Base-by-base conservation (phyloP, 2,888 invertebrate species). In the Dioctria linearis region DNA sequence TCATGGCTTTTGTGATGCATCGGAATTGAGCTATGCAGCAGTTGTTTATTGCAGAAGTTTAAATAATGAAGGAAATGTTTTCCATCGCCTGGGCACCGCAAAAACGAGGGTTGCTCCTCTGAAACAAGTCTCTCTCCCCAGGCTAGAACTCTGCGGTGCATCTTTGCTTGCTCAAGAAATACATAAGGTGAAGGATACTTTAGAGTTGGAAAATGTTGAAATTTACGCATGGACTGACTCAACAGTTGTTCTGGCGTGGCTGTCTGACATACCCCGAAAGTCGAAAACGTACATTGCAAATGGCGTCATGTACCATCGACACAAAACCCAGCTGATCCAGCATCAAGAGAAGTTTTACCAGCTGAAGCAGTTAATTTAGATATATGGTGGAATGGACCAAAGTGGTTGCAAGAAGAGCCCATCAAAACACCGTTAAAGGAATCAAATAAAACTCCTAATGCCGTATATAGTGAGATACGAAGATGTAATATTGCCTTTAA, bases 341-440 rank as follows among this genome's bases (percentile, higher is more conserved):
- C 81, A 25, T 83, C 84, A 5, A 78, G 83, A 42, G 83, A 84
- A n/a, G 65, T 78, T 2, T n/a, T 46, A 51, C 83, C 82, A 1
- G 40, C 80, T 3, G 11, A 78, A 49, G 25, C 84, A 8, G 40
- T 81, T 8, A 43, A 54, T 8, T 59, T 46, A n/a, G 39, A 65
- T 3, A 73, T 83, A 1, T 84, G 84, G 85, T 83, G 83, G 83
- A 80, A 80, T 39, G 84, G 84, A 6, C 84, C 84, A 9, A 9
- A 40, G 8, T n/a, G 83, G 82, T 39, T 67, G 40, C 46, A 61
- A 2, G 5, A 25, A 37, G 37, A 37, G 6, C 61, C 61, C 4
- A 37, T 37, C 5, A 61, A 25, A 3, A 8, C 37, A 11, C 61
- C 61, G 5, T 49, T 8, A 1, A 71, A 51, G 9, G 4, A 54